Evolutionary conservation across 2,888 invertebrate species (phyloP), one percentile per base, ranked within the genome.

Genomic region (Eristalis pertinax): DNA sequence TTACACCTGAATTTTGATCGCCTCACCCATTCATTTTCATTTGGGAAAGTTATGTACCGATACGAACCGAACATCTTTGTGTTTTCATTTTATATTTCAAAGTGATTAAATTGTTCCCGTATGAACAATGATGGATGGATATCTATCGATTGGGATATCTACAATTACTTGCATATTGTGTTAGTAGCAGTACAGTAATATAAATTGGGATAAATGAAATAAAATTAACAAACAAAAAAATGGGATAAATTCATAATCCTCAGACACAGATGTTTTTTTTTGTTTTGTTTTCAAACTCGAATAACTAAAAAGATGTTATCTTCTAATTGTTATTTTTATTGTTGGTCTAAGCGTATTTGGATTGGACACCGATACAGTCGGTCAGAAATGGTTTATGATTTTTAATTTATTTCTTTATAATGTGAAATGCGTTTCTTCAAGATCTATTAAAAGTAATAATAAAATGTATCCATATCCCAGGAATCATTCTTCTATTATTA

Each of bases 101-200:
- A 67, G 58, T 72, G 70, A 82, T 76, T 70, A 76, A 82, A 69
- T 70, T 82, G 70, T 82, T 72, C 58, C 65, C 35, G 60, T 69
- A 75, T 22, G 64, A 76, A 58, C 65, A 72, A 72, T 70, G 76
- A 82, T 82, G 76, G 76, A 76, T 82, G 70, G 67, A 43, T 75
- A 73, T 41, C 63, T 56, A 35, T 60, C 8, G 60, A 22, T 50
- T 50, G 32, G 69, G 58, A 60, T 65, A 75, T 19, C 65, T 65
- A 65, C 60, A 58, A 70, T 82, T 82, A 76, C 70, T 82, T 82
- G 70, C 75, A 76, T 41, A 24, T 82, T 82, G 70, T 50, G 15
- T 60, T 24, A n/a, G 4, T n/a, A 43, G 7, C 43, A 43, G 41
- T 15, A 41, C 41, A 15, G 13, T 13, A 41, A 43, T 15, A n/a